Conservation (phyloP, 2,888 invertebrate genomes). For the Lumbricus terrestris region DNA sequence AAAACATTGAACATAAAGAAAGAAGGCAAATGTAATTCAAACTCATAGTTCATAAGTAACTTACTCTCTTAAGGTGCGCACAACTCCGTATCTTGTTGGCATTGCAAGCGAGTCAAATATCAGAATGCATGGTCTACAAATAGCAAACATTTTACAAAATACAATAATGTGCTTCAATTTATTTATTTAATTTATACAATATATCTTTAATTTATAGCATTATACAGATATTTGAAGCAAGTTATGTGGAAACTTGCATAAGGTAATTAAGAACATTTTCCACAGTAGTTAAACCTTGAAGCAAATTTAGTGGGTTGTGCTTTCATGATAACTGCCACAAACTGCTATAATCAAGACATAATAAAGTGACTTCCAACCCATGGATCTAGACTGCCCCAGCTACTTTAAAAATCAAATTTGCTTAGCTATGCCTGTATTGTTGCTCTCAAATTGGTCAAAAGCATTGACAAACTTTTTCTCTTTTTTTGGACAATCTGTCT, state of each 20-base stretch:
- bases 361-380: not conserved
- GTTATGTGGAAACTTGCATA: not conserved
- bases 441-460: not conserved
- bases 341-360: not conserved
- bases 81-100: conserved; percentile 77
- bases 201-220: not conserved
- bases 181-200: too few species aligned
- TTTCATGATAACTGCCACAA: not conserved
- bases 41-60: conserved; percentile 21
- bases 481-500: not conserved
- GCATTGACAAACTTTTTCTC: not conserved
- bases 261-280: not conserved
- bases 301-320: not conserved
- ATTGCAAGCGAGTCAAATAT: conserved; percentile 89
- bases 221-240: not conserved
- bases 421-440: not conserved
- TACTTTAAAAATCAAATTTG: not conserved
- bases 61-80: conserved; percentile 79
- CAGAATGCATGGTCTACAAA: conserved; percentile 82
- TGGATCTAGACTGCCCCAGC: not conserved
- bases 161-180: not conserved
- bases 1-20: not conserved
- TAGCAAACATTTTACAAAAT: not conserved
- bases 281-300: not conserved
- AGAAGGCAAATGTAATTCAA: not conserved